Conservation (phyloP, 2,113 vertebrate genomes). For the Oceanites oceanicus region DNA sequence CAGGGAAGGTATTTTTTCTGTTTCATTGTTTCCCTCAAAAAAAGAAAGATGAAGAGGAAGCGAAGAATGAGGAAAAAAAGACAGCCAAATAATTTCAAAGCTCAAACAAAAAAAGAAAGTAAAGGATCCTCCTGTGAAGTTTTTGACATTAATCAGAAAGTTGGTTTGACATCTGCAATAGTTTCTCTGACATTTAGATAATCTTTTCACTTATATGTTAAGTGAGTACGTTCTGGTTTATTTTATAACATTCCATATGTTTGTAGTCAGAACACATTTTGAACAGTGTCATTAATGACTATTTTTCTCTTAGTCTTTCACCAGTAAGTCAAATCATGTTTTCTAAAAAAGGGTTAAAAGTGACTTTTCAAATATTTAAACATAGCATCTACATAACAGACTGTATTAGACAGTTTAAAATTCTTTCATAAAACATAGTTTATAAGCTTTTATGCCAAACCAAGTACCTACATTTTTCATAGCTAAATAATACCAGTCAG, state of each 20-base stretch:
- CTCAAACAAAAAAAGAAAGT: neutral
- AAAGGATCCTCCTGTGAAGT: neutral
- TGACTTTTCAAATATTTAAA: neutral
- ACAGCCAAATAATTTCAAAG: neutral
- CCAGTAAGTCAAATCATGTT: neutral
- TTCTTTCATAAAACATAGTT: neutral
- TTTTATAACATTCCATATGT: neutral
- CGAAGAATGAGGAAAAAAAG: neutral
- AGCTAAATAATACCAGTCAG: neutral
- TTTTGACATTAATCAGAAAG: neutral
- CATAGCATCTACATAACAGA: accelerated
- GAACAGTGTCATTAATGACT: neutral
- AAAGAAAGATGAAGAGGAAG: neutral
- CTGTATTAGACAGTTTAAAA: neutral
- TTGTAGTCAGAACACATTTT: neutral
- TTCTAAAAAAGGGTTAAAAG: neutral
- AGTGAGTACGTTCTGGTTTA: neutral
- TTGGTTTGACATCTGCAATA: neutral
- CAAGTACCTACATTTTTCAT: neutral
- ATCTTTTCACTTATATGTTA: neutral
- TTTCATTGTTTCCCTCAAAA: neutral
- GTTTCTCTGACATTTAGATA: neutral
- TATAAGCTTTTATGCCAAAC: neutral
- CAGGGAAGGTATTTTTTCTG: neutral
- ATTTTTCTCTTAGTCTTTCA: neutral